Evolutionary conservation across 2,888 invertebrate genomes (phyloP).

Genomic region (Cosmopolites sordidus): DNA sequence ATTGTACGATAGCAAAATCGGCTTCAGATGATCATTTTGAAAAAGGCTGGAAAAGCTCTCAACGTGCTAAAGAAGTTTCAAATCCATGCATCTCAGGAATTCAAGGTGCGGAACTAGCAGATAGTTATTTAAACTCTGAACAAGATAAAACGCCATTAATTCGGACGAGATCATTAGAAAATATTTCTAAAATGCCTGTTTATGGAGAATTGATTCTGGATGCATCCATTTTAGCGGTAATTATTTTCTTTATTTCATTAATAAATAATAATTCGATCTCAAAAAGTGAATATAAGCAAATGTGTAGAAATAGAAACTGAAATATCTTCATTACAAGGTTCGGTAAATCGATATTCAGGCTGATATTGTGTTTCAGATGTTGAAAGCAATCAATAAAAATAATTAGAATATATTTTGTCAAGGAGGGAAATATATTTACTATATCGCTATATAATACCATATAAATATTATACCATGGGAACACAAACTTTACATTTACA

Average conservation of each 20-base stretch:
- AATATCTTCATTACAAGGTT: constrained; percentile 16
- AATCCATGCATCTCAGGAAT: too few relatives aligned
- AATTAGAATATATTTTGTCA: too few relatives aligned
- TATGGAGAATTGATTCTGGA: constrained; percentile 46
- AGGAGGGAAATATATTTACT: too few relatives aligned
- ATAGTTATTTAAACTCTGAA: background rate
- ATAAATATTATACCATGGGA: too few relatives aligned
- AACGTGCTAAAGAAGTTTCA: too few relatives aligned
- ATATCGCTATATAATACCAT: too few relatives aligned
- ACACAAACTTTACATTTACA: too few relatives aligned
- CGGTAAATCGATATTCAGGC: constrained; percentile 21
- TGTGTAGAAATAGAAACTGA: too few relatives aligned
- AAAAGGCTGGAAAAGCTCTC: constrained; percentile 40
- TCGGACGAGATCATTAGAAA: constrained; percentile 41
- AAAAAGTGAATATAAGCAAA: too few relatives aligned
- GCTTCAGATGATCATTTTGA: constrained; percentile 41
- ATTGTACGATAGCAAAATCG: constrained; percentile 29
- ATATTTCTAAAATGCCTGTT: constrained; percentile 44
- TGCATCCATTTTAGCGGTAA: constrained; percentile 35
- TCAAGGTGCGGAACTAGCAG: background rate
- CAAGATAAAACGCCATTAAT: background rate
- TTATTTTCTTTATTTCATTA: too few relatives aligned
- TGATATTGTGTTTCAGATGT: constrained; percentile 11
- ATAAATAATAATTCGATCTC: too few relatives aligned
- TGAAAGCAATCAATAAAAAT: background rate